A percentile compares a stretch with the other conserved stretches of the same genome.
Evolutionary conservation across 2,113 vertebrate genomes (phyloP).

Genomic region (Perca flavescens): DNA sequence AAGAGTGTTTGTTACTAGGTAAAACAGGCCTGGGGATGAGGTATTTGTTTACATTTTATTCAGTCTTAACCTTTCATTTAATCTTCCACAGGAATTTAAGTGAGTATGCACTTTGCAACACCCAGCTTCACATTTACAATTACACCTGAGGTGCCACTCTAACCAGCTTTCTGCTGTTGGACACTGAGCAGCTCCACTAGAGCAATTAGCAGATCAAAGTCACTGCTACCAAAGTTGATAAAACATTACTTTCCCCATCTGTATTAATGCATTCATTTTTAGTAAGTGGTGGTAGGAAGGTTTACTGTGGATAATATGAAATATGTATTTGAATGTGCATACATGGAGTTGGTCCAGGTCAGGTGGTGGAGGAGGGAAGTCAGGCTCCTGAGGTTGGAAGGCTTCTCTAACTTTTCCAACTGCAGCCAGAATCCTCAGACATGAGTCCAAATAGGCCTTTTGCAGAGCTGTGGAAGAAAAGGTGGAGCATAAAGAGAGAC

Average conservation of each 20-base stretch:
- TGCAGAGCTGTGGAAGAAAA: conserved; percentile 87
- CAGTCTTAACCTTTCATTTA: not conserved
- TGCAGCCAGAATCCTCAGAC: conserved; percentile 94
- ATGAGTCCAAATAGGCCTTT: conserved; percentile 97
- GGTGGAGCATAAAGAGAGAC: not conserved
- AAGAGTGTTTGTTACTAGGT: not conserved
- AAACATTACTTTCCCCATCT: not conserved
- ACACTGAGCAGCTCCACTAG: not conserved
- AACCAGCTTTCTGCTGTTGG: not conserved
- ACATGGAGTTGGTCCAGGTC: conserved; percentile 96
- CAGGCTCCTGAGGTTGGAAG: conserved; percentile 96
- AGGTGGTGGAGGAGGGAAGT: conserved; percentile 97
- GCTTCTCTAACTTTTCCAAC: conserved; percentile 98
- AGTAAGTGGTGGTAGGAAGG: not conserved
- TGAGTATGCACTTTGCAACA: not conserved
- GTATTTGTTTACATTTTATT: not conserved
- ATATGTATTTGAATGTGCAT: conserved; percentile 66
- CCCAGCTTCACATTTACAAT: not conserved
- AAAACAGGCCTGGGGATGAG: not conserved
- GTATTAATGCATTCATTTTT: not conserved
- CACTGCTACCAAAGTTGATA: not conserved
- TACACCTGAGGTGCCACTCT: not conserved
- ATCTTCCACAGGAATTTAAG: not conserved
- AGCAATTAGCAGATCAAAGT: not conserved
- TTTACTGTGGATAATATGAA: not conserved